Conservation (phyloP, 92 coral and sea anemone species). For the Desmophyllum pertusum region DNA sequence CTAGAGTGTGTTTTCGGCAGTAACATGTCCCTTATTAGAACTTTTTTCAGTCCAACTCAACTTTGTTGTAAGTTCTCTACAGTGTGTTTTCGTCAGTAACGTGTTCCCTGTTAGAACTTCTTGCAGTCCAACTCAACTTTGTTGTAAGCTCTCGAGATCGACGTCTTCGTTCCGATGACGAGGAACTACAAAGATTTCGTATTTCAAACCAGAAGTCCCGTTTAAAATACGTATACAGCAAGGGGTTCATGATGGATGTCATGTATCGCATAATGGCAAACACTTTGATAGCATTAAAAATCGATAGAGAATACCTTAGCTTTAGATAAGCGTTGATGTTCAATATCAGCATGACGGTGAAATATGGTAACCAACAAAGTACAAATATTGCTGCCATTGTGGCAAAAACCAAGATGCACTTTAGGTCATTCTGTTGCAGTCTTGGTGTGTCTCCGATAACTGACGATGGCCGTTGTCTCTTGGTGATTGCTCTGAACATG, state of each 20-base stretch:
- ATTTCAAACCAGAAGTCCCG: conserved; percentile 46
- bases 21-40: too few species aligned
- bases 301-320: not conserved
- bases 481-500: conserved; percentile 58
- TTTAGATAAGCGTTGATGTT: not conserved
- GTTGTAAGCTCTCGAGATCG: too few species aligned
- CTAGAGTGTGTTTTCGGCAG: too few species aligned
- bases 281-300: not conserved
- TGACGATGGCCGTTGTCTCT: conserved; percentile 25
- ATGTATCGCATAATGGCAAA: conserved; percentile 32
- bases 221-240: conserved; percentile 66
- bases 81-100: too few species aligned
- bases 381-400: conserved; percentile 59
- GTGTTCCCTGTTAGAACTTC: too few species aligned
- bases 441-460: not conserved
- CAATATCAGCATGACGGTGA: conserved; percentile 9
- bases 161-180: not conserved
- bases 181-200: not conserved
- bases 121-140: too few species aligned
- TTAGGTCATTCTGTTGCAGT: conserved; percentile 20
- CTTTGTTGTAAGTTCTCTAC: too few species aligned
- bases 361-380: conserved; percentile 64
- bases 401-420: conserved; percentile 52
- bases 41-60: too few species aligned
- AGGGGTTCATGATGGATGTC: conserved; percentile 46